Evolutionary conservation across 2,797 vertebrate species (phyloP).

Genomic region (Labeo calbasu): DNA sequence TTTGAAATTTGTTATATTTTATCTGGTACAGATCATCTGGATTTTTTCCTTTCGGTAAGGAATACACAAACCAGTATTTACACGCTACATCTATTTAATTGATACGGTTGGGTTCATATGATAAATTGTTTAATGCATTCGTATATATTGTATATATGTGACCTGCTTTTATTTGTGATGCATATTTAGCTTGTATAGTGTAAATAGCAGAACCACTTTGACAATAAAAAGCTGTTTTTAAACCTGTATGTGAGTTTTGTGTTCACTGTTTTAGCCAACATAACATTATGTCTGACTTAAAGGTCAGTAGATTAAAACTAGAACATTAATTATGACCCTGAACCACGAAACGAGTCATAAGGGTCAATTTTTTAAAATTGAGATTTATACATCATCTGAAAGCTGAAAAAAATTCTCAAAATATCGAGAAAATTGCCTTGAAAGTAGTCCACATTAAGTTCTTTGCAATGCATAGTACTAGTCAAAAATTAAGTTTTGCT

Average conservation of each 20-base stretch:
- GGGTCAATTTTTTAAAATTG: too few relatives aligned
- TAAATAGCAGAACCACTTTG: conserved; percentile 82
- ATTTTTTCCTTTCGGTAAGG: neutral
- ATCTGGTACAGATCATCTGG: neutral
- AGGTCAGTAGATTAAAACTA: conserved; percentile 1
- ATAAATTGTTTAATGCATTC: conserved; percentile 66
- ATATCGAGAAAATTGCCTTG: too few relatives aligned
- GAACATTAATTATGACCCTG: too few relatives aligned
- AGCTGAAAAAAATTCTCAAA: too few relatives aligned
- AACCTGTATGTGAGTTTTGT: conserved; percentile 46
- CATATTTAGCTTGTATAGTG: conserved; percentile 81
- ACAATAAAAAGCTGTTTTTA: conserved; percentile 82
- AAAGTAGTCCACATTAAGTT: too few relatives aligned
- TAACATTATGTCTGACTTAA: neutral
- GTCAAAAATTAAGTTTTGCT: too few relatives aligned
- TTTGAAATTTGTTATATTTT: conserved; percentile 4
- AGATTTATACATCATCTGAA: too few relatives aligned
- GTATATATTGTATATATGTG: conserved; percentile 80
- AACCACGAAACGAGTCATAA: too few relatives aligned
- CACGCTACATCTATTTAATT: conserved; percentile 31
- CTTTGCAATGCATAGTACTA: too few relatives aligned
- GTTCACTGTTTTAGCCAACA: neutral
- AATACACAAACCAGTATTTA: neutral
- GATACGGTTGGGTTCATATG: conserved; percentile 35
- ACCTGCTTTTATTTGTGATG: conserved; percentile 78